Evolutionary conservation across 2,888 invertebrate genomes (phyloP).

Genomic region (Tridacna crocea): DNA sequence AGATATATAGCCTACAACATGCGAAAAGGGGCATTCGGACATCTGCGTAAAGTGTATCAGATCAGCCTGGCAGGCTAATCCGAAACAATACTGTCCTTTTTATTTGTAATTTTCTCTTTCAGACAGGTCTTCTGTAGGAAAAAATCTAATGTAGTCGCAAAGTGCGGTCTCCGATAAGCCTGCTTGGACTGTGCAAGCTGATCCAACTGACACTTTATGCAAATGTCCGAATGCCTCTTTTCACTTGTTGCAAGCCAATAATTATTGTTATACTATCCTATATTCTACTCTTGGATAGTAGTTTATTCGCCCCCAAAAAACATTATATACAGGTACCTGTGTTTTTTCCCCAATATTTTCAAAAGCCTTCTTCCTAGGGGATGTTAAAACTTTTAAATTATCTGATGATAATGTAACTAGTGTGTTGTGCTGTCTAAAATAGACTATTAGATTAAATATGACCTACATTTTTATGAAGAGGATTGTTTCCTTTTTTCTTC

Average conservation of each 20-base stretch:
- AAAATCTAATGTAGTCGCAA: too few relatives aligned
- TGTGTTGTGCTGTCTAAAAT: not conserved
- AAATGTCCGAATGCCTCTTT: too few relatives aligned
- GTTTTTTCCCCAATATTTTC: not conserved
- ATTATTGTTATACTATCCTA: too few relatives aligned
- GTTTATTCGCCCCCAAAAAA: not conserved
- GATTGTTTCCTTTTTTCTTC: not conserved
- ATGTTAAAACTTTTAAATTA: not conserved
- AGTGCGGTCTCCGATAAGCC: too few relatives aligned
- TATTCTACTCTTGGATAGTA: not conserved
- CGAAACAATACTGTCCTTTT: too few relatives aligned
- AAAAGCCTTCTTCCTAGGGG: not conserved
- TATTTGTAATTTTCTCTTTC: too few relatives aligned
- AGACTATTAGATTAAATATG: not conserved
- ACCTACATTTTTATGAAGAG: not conserved
- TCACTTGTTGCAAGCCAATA: too few relatives aligned
- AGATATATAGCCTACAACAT: too few relatives aligned
- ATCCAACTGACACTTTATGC: too few relatives aligned
- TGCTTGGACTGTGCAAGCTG: too few relatives aligned
- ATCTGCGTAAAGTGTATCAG: not conserved
- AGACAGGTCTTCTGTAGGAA: too few relatives aligned
- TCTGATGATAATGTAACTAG: not conserved
- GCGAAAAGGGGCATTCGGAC: not conserved
- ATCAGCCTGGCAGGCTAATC: too few relatives aligned
- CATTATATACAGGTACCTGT: not conserved